Evolutionary conservation across 2,113 vertebrate genomes (phyloP).

Genomic region (Thalassarche chlororhynchos): DNA sequence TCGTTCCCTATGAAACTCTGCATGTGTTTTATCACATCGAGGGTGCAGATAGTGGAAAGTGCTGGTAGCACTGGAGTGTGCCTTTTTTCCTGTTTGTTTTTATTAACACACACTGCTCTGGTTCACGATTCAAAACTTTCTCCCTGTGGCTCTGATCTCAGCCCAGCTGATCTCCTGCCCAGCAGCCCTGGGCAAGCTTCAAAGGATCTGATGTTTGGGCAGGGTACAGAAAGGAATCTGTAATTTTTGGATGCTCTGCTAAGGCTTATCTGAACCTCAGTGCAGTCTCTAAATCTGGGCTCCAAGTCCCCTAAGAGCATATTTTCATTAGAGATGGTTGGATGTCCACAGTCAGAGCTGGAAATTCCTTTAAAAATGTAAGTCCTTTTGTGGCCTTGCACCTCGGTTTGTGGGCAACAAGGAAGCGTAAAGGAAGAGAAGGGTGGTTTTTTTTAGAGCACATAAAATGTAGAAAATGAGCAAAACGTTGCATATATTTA

Average conservation of each 20-base stretch:
- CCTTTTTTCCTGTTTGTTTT: neutral
- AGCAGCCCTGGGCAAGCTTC: conserved; percentile 27
- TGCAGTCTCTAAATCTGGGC: neutral
- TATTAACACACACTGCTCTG: neutral
- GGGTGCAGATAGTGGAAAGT: neutral
- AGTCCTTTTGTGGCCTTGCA: neutral
- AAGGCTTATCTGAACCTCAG: neutral
- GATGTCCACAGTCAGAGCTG: neutral
- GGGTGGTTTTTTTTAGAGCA: neutral
- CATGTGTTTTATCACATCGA: neutral
- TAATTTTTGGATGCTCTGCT: neutral
- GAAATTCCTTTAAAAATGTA: neutral
- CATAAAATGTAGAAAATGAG: neutral
- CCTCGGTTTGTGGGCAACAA: neutral
- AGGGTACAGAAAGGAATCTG: neutral
- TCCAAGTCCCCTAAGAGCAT: neutral
- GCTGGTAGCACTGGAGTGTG: neutral
- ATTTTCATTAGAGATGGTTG: neutral
- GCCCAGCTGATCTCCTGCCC: conserved; percentile 43
- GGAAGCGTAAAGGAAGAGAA: neutral
- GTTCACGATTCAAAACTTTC: neutral
- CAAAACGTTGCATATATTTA: neutral
- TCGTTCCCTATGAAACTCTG: rapidly evolving
- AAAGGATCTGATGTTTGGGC: neutral
- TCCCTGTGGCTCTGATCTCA: neutral